Evolutionary conservation across 2,113 vertebrate species (phyloP).

Genomic region (Melanotaenia duboulayi): DNA sequence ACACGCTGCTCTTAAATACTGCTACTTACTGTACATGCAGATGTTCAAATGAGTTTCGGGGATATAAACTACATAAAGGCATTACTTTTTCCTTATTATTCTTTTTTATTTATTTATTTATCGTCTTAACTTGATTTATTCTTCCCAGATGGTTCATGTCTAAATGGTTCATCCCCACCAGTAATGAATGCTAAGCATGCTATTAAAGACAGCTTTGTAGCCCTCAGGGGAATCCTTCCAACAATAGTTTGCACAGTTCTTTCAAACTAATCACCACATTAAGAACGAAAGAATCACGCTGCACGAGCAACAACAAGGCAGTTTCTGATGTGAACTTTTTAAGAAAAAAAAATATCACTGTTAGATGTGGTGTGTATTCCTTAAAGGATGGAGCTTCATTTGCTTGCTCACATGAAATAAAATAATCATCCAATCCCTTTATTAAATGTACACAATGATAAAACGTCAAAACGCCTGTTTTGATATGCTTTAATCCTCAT

Average conservation of each 20-base stretch:
- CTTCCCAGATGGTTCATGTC: slow-evolving; percentile 57
- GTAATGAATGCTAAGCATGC: slow-evolving; percentile 50
- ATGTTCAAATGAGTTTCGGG: background rate
- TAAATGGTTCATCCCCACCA: slow-evolving; percentile 37
- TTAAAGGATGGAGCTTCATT: background rate
- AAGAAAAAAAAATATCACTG: background rate
- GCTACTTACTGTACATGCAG: background rate
- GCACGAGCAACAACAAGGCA: background rate
- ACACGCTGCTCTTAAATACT: background rate
- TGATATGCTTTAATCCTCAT: background rate
- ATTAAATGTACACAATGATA: background rate
- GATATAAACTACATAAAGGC: background rate
- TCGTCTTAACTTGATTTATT: slow-evolving; percentile 13
- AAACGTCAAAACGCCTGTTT: background rate
- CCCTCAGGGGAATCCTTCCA: slow-evolving; percentile 34
- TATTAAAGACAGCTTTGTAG: slow-evolving; percentile 51
- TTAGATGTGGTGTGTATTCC: background rate
- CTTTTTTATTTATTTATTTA: background rate
- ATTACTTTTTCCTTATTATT: background rate
- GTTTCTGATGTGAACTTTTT: slow-evolving; percentile 4
- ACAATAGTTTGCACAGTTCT: slow-evolving; percentile 25
- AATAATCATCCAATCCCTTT: background rate
- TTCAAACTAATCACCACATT: slow-evolving; percentile 36
- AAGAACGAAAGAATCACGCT: slow-evolving; percentile 21
- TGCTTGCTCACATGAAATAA: background rate